Base-by-base conservation (phyloP, 2,797 vertebrate species). In the Cryptoblepharus egeriae region DNA sequence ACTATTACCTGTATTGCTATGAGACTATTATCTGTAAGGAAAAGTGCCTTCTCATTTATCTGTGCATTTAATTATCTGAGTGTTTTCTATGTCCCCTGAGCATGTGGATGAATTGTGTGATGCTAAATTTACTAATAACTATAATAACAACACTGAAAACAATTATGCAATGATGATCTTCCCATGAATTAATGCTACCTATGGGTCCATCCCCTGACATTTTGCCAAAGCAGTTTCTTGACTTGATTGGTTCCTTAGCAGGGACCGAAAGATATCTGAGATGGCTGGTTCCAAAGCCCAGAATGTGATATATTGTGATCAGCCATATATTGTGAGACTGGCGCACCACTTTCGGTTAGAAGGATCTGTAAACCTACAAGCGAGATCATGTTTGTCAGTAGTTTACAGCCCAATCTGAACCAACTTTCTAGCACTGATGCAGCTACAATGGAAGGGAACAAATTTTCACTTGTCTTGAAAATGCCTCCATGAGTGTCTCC, bases 151-250 rank as follows among this genome's bases (percentile, higher is more conserved):
- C n/a, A 58, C n/a, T n/a, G 37, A 60, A 79, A 79, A 68, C 37
- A 74, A 60, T 68, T 84, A 16, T 28, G 55, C 74, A 79, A 79
- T 30, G 57, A 74, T 68, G 42, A 79, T 60, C 61, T 79, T 84
- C 63, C 15, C 4, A 24, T 60, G 61, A 79, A 83, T 83, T 83
- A 65, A 72, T 65, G 35, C 71, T 79, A 67, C 76, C 76, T 84
- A 16, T 11, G 37, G 71, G 30, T 3, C 5, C 57, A 71, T 72
- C 67, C 26, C 37, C 30, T 67, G 70, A 60, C 42, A 64, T 24
- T 68, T 78, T 84, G 63, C 32, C 70, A 74, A 30, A 45, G 16
- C 70, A 71, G 68, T 52, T 71, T 42, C 52, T 37, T 39, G 49
- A 49, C 15, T 52, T 18, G 37, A 35, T 58, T 61, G 64, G 28